Evolutionary conservation across 2,888 invertebrate genomes (phyloP), one percentile per base, ranked within the genome.

Genomic region (Prosapia bicincta): DNA sequence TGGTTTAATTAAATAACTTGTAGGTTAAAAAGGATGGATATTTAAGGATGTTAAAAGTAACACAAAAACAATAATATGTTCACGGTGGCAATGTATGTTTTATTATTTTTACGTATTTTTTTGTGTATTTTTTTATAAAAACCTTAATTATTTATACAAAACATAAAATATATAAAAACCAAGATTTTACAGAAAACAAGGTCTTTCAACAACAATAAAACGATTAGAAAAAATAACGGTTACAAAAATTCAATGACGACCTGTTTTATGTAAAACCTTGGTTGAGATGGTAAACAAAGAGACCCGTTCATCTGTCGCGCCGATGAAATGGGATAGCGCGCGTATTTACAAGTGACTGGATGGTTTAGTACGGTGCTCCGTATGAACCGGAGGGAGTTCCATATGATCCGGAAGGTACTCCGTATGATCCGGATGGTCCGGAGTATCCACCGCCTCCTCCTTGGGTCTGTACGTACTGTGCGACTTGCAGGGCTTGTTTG

Each of bases 401-500:
- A 72, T 81, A 80, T 26, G 79, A 77, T 38, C 78, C 76, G 77
- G 86, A 86, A 77, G 86, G 85, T 26, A 78, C 81, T 26, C 85
- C 85, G 79, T 85, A 85, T 1, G 86, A 85, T 72, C 86, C 85
- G 79, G 85, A 85, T 13, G 86, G 85, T 79, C 82, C 81, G 30
- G 83, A 81, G 76, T 85, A 84, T 73, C 83, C 84, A 66, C 86
- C 85, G 66, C 86, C 85, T 80, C 87, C 82, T 77, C 88, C 89
- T 81, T 87, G 87, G 79, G 88, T 85, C 86, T 94, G 93, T 81
- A 92, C 89, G 88, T 91, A 94, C 83, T 95, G 94, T 66, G 95
- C 95, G 79, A 95, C 94, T 85, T 95, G 94, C 86, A 95, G 92
- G 81, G 94, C 94, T 82, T 94, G 94, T 83, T 93, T 92, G 83